Evolutionary conservation across 2,113 vertebrate species (phyloP).

Genomic region (Vulpes ferrilata): DNA sequence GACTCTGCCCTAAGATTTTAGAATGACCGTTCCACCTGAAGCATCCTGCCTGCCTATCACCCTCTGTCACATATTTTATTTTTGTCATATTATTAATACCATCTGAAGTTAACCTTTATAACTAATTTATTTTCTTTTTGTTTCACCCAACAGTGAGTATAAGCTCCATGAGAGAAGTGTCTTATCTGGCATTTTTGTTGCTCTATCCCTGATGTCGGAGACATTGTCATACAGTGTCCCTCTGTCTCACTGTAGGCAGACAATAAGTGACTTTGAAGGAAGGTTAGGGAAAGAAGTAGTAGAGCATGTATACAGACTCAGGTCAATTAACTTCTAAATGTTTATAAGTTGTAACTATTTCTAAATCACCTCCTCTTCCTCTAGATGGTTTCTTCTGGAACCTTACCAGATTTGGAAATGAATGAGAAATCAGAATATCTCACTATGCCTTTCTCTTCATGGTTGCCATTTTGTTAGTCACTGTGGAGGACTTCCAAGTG

Average conservation of each 20-base stretch:
- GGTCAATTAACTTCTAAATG: neutral
- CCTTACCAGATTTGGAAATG: neutral
- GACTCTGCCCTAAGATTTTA: neutral
- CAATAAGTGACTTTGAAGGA: neutral
- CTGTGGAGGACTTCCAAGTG: neutral
- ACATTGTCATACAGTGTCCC: neutral
- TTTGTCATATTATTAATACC: neutral
- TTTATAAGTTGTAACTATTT: neutral
- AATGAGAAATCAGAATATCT: neutral
- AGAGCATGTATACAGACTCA: neutral
- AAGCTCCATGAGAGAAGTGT: neutral
- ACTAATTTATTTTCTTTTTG: neutral
- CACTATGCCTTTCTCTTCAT: neutral
- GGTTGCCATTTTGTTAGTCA: neutral
- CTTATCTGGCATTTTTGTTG: neutral
- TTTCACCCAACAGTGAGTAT: neutral
- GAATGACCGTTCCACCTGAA: neutral
- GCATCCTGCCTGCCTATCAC: neutral
- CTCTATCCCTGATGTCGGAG: neutral
- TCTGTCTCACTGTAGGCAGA: neutral
- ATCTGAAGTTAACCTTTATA: neutral
- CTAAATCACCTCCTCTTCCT: neutral
- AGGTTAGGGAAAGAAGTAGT: neutral
- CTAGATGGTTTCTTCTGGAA: neutral
- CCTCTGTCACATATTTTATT: neutral